A percentile compares a stretch with the other conserved stretches of the same genome.
Evolutionary conservation across 2,888 invertebrate genomes (phyloP).

Genomic region (Candidula unifasciata): DNA sequence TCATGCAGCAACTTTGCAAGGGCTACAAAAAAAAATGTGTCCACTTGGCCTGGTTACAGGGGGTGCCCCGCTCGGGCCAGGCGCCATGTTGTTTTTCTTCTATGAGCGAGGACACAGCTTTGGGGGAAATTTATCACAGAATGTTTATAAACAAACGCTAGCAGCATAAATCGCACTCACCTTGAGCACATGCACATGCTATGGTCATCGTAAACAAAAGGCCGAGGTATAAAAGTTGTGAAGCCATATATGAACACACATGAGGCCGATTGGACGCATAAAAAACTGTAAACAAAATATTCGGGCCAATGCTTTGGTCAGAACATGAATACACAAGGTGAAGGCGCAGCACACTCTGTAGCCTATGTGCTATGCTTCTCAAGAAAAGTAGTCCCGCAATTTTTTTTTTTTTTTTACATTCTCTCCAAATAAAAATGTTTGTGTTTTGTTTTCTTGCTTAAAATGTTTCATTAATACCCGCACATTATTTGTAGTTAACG

Average conservation of each 20-base stretch:
- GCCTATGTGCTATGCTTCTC: neutral
- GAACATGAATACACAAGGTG: constrained; percentile 54
- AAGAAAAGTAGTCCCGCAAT: neutral
- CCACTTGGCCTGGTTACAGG: constrained; percentile 52
- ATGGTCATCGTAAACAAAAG: constrained; percentile 57
- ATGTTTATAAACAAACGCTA: constrained; percentile 44
- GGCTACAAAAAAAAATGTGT: constrained; percentile 39
- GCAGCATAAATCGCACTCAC: constrained; percentile 45
- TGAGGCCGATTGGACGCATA: constrained; percentile 56
- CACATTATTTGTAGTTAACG: too few species aligned
- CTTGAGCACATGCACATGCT: constrained; percentile 51
- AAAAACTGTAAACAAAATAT: constrained; percentile 54
- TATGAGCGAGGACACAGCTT: constrained; percentile 54
- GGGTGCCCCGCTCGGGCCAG: constrained; percentile 54
- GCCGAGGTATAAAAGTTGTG: constrained; percentile 57
- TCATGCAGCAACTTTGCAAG: constrained; percentile 19
- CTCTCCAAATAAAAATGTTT: too few species aligned
- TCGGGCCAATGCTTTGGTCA: constrained; percentile 53
- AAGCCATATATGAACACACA: constrained; percentile 58
- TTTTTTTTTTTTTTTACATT: neutral
- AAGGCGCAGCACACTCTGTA: constrained; percentile 27
- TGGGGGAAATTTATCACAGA: constrained; percentile 43
- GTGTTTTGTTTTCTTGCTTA: too few species aligned
- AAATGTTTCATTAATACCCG: too few species aligned
- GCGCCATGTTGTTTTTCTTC: constrained; percentile 58